A percentile compares a stretch with the other conserved stretches of the same genome.
Evolutionary conservation across 2,888 invertebrate genomes (phyloP).

Genomic region (Drosophila mimetica): DNA sequence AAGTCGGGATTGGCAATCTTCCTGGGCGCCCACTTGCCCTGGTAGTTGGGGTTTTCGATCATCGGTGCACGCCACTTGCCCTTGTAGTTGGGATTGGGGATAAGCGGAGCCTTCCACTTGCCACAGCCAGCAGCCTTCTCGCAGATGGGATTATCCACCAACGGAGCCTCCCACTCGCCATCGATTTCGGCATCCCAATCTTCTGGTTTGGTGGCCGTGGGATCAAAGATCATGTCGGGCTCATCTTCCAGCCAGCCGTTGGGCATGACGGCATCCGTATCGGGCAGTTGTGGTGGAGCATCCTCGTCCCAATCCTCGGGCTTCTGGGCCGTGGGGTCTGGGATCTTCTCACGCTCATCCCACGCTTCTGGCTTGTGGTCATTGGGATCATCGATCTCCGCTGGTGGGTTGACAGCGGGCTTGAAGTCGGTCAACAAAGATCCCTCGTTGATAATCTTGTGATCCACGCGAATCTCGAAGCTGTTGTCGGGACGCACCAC

Average conservation of each 20-base stretch:
- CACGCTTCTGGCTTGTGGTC: slow-evolving; percentile 95
- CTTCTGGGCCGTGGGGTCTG: slow-evolving; percentile 94
- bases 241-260: slow-evolving; percentile 97
- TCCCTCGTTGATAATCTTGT: slow-evolving; percentile 93
- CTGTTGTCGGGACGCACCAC: slow-evolving; percentile 91
- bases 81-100: slow-evolving; percentile 96
- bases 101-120: slow-evolving; percentile 92
- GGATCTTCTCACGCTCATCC: slow-evolving; percentile 97
- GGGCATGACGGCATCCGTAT: slow-evolving; percentile 93
- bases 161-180: slow-evolving; percentile 98
- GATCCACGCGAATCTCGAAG: slow-evolving; percentile 93
- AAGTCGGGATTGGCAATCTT: slow-evolving; percentile 96
- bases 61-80: slow-evolving; percentile 96
- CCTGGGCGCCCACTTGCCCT: slow-evolving; percentile 96
- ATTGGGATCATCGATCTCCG: slow-evolving; percentile 95
- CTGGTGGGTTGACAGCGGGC: slow-evolving; percentile 97
- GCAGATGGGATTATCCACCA: slow-evolving; percentile 95
- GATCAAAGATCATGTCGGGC: slow-evolving; percentile 93
- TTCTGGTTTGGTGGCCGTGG: slow-evolving; percentile 92
- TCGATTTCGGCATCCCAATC: slow-evolving; percentile 99
- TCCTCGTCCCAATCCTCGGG: slow-evolving; percentile 99
- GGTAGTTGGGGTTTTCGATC: slow-evolving; percentile 96
- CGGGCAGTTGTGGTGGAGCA: slow-evolving; percentile 95
- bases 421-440: slow-evolving; percentile 94
- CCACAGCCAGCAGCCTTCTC: slow-evolving; percentile 94